Percentiles rank a stretch among this genome's conserved stretches.
These are phyloP conservation scores for Phyllopteryx taeniolatus DNA, from an alignment of 2,113 vertebrate species.

Conservation along the genomic window DNA sequence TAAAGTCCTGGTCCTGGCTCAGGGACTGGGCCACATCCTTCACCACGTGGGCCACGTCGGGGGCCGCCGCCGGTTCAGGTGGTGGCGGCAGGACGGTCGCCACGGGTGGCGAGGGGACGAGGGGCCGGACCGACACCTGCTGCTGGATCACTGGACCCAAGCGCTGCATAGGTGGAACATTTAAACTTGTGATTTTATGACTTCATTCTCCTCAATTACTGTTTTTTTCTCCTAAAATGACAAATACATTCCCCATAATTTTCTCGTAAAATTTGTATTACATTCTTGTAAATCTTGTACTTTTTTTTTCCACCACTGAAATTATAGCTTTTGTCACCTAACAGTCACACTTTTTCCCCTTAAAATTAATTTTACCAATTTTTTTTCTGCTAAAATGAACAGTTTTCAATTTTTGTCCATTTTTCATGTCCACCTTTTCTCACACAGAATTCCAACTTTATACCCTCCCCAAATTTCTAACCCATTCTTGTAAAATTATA, in stretches of 20 bases:
- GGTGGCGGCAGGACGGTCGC: slow-evolving; percentile 59
- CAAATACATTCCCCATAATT: background rate
- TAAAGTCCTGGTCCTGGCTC: slow-evolving; percentile 65
- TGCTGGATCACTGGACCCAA: slow-evolving; percentile 59
- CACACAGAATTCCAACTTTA: too few relatives aligned
- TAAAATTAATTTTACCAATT: too few relatives aligned
- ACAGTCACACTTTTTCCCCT: too few relatives aligned
- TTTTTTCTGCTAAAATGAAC: too few relatives aligned
- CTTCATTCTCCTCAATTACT: background rate
- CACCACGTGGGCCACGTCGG: slow-evolving; percentile 51
- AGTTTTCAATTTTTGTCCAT: too few relatives aligned
- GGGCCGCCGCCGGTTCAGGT: slow-evolving; percentile 39
- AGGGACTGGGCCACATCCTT: slow-evolving; percentile 52
- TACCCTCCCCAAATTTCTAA: too few relatives aligned
- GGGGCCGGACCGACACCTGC: slow-evolving; percentile 36
- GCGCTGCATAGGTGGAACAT: slow-evolving; percentile 33
- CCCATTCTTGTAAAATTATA: too few relatives aligned
- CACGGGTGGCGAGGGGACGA: slow-evolving; percentile 51
- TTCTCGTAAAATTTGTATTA: too few relatives aligned
- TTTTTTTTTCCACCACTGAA: too few relatives aligned
- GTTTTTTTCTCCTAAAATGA: background rate
- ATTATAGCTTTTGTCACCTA: background rate
- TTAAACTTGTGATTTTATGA: background rate
- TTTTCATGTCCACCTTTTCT: too few relatives aligned
- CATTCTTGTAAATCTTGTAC: too few relatives aligned